Evolutionary conservation across 2,888 invertebrate genomes (phyloP), one percentile per base, ranked within the genome.

Genomic region (Himalopsyche anomala): DNA sequence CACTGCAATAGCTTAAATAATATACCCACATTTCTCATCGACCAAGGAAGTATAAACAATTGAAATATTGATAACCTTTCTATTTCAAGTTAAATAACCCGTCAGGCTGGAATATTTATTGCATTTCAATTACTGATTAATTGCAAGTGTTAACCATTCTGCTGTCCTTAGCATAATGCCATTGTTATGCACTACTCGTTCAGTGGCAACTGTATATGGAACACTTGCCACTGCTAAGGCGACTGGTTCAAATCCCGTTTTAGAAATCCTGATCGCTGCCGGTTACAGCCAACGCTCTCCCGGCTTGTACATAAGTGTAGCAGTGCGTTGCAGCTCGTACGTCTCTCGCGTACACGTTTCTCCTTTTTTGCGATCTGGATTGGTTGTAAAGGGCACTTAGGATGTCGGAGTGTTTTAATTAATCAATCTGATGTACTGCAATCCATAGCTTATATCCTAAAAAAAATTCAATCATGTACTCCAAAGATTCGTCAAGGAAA

Each of bases 191-290:
- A 3, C 38, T 36, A 74, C 36, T 36, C 74, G 74, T 74, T 36
- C 74, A 36, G 19, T 36, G 74, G 74, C 36, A 36, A 36, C 74
- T 74, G 74, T 74, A 74, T 74, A 74, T 74, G 74, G 74, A 74
- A 36, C 74, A 74, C 74, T 74, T 74, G 74, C 74, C 74, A 74
- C 36, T 36, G 36, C 74, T 36, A 36, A 36, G 74, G 74, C 74
- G 74, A 74, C 38, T 74, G 74, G 74, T 38, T 74, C 74, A 38
- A 74, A 1, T 74, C 38, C 74, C 74, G 74, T 74, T 74, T 74
- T 74, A 74, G 74, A 74, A 74, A 74, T 74, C 74, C 74, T 36
- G 74, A 74, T 36, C 69, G 19, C 69, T 69, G 69, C 69, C n/a
- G 69, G 69, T 74, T 74, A 6, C 28, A 28, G 5, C 74, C 74